These are phyloP conservation scores for Eubasilissa splendida DNA, from an alignment of 2,888 invertebrate genomes.

Conservation along the genomic window DNA sequence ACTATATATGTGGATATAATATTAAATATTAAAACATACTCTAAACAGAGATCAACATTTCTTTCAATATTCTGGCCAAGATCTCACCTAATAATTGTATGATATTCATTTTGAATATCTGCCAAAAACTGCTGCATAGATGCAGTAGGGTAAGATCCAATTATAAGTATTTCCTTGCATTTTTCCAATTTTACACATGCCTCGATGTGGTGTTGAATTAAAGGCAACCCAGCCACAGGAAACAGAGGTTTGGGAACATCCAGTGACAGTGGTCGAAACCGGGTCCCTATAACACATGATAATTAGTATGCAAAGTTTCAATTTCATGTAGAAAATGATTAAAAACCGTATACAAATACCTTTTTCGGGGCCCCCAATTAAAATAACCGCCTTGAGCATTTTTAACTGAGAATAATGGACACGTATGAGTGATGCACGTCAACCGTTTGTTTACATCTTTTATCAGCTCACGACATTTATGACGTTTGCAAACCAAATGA, in stretches of 20 bases:
- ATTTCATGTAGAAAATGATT: neutral
- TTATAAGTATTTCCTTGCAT: conserved; percentile 92
- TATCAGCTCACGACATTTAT: conserved; percentile 11
- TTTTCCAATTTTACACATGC: conserved; percentile 86
- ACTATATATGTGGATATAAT: too few species aligned
- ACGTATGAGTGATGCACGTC: conserved; percentile 32
- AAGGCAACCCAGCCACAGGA: conserved; percentile 95
- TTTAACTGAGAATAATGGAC: conserved; percentile 47
- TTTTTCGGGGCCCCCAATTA: conserved; percentile 96
- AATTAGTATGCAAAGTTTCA: conserved; percentile 2
- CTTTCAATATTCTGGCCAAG: too few species aligned
- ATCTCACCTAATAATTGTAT: conserved; percentile 81
- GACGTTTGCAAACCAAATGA: too few species aligned
- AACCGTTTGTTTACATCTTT: conserved; percentile 44
- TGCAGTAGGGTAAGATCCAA: conserved; percentile 91
- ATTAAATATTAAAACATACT: too few species aligned
- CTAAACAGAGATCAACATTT: too few species aligned
- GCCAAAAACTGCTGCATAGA: conserved; percentile 90
- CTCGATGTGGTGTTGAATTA: conserved; percentile 98
- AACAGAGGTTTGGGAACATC: conserved; percentile 99
- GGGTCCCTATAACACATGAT: conserved; percentile 80
- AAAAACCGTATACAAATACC: conserved; percentile 71
- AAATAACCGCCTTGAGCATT: conserved; percentile 89
- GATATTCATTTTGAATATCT: conserved; percentile 88
- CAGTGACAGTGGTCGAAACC: conserved; percentile 95